Conservation (phyloP, 2,888 invertebrate species). For the Dione vanillae region DNA sequence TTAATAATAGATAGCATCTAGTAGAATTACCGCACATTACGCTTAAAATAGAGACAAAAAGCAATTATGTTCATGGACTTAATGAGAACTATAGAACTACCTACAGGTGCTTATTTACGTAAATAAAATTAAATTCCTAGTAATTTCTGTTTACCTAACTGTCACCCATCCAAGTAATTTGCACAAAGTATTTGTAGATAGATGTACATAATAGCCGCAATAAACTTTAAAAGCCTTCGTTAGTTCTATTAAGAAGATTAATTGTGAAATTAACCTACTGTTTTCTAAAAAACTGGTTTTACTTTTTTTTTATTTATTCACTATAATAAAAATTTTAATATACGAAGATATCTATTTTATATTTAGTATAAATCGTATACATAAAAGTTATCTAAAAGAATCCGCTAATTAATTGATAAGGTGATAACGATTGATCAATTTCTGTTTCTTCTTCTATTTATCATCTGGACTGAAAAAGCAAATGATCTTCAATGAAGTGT, state of each 20-base stretch:
- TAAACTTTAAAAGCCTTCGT: background rate
- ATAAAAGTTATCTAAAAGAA: no score
- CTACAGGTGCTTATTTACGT: background rate
- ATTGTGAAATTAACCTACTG: background rate
- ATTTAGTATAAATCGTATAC: no score
- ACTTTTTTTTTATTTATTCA: background rate
- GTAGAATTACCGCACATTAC: background rate
- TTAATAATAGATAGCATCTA: background rate
- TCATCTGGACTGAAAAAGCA: no score
- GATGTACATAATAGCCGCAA: background rate
- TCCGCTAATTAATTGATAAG: no score
- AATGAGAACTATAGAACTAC: constrained; percentile 1
- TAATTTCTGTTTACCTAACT: constrained; percentile 5
- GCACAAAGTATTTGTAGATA: background rate
- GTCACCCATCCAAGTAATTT: background rate
- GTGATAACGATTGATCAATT: no score
- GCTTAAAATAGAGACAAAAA: background rate
- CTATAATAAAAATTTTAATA: background rate
- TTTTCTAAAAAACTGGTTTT: background rate
- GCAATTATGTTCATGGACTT: background rate
- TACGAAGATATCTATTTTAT: no score
- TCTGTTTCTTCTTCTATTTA: no score
- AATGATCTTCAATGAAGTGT: no score
- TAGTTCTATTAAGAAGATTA: constrained; percentile 1
- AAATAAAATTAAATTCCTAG: background rate